Evolutionary conservation across 2,797 vertebrate species (phyloP), one percentile per base, ranked within the genome.

Genomic region (Dromococcyx pavoninus): DNA sequence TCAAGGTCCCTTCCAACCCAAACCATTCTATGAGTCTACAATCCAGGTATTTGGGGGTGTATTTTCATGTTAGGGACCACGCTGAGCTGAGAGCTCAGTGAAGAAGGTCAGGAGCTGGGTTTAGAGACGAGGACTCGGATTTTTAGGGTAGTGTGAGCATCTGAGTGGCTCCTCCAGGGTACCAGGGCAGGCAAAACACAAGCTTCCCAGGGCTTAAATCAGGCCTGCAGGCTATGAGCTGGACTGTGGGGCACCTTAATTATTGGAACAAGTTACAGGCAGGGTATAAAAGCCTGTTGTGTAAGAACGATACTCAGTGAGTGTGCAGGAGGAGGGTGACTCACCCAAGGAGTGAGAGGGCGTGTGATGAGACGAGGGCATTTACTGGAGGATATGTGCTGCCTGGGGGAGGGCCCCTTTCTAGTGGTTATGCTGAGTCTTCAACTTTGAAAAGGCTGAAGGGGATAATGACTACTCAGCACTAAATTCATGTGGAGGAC

Each of bases 181-280:
- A n/a, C 13, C 16, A 11, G 1, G 21, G 28, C 17, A 32, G 69
- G 69, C 30, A 82, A 61, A 23, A 25, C 69, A 37, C 12, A n/a
- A 64, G 54, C 46, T 93, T 27, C 46, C 21, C 48, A 84, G 66
- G 91, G 58, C 18, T 92, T 5, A 81, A 88, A 86, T 23, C 76
- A 88, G 61, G n/a, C 88, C 94, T 65, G 70, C 82, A 93, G 91
- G 96, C 91, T 93, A 94, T 30, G 79, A 94, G 95, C 93, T 84
- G 88, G 93, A 86, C 91, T 91, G 11, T 0, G 58, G 81, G 69
- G 82, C 85, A n/a, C n/a, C 32, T 65, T 65, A 61, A 83, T 62
- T 23, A 6, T 6, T 60, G 92, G 84, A 37, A 76, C 23, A 15
- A 83, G 91, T 11, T 9, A 19, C 79, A 50, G 86, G 75, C 44